Percentiles rank a stretch among this genome's conserved stretches.
These are phyloP conservation scores for Sycophila texana DNA, from an alignment of 2,888 invertebrate genomes.

Conservation along the genomic window DNA sequence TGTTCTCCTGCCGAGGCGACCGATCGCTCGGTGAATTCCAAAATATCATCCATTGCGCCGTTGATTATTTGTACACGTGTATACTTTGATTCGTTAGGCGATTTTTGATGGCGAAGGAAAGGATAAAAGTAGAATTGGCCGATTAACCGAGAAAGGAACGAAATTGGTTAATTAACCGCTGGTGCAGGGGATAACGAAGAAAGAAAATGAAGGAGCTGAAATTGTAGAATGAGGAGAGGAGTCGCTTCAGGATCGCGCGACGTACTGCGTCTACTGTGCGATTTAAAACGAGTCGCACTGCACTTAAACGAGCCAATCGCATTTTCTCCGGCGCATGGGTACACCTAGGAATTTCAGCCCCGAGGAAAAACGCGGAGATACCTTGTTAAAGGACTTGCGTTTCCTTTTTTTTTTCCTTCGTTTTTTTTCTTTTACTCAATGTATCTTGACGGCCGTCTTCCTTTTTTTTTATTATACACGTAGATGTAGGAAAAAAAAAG, in stretches of 20 bases:
- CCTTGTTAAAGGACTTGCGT: not conserved
- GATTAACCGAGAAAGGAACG: too few species aligned
- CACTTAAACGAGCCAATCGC: not conserved
- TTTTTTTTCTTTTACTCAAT: too few species aligned
- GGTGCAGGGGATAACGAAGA: not conserved
- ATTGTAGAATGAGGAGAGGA: not conserved
- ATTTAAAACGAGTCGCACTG: not conserved
- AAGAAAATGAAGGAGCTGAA: not conserved
- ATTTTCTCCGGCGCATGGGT: not conserved
- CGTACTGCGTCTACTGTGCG: too few species aligned
- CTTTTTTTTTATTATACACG: too few species aligned
- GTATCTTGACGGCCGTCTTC: too few species aligned
- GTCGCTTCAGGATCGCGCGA: not conserved
- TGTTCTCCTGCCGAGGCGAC: not conserved
- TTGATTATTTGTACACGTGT: not conserved
- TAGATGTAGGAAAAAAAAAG: too few species aligned
- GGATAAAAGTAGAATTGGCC: not conserved
- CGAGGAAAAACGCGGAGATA: constrained; percentile 2
- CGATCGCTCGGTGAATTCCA: not conserved
- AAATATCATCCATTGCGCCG: too few species aligned
- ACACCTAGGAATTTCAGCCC: not conserved
- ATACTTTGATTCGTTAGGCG: not conserved
- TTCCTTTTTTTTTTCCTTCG: too few species aligned
- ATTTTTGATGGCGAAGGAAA: not conserved
- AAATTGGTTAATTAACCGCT: not conserved